Base-by-base conservation (phyloP, 2,797 vertebrate species). In the Acipenser oxyrinchus region DNA sequence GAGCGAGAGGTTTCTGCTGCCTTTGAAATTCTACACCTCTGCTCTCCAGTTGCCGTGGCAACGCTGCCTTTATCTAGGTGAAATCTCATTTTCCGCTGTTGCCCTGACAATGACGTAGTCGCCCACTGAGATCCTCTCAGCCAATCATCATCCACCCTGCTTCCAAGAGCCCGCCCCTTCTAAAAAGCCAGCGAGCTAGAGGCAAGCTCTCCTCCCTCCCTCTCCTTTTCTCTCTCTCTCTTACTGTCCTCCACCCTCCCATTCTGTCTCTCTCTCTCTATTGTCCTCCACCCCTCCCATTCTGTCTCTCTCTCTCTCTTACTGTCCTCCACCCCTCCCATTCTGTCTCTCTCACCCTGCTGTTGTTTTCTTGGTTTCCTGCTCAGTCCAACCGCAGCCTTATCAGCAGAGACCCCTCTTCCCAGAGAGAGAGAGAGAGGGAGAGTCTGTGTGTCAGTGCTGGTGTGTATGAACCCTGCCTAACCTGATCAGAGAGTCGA, bases 11-110 rank as follows among this genome's bases (percentile, higher is more conserved):
- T 79, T 75, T 37, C 75, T 77, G 74, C 78, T 81, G 69, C 78
- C 82, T 89, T 88, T 89, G 87, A 89, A 88, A 89, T 88, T 69
- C 83, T 80, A 88, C 81, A 76, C 76, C 79, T 80, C 80, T 81
- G 72, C 84, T 73, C 75, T 65, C 66, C 73, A 2, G 85, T 90
- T 80, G 73, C 88, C 86, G 86, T 86, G 82, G 84, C 84, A 88
- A 89, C 85, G 68, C 79, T 77, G 81, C 73, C 81, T 88, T 88
- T 84, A 87, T 88, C 84, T 86, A 83, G 84, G 83, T 81, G 83
- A 77, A 86, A 86, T 79, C 84, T 86, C 77, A 83, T 88, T 90
- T 89, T 87, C 85, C 87, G 6, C 55, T 10, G 55, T 58, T 78
- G 79, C 79, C 78, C 78, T 80, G 76, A 86, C 84, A 86, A 89